Base-by-base conservation (phyloP, 2,797 vertebrate species). In the Malurus leucopterus region DNA sequence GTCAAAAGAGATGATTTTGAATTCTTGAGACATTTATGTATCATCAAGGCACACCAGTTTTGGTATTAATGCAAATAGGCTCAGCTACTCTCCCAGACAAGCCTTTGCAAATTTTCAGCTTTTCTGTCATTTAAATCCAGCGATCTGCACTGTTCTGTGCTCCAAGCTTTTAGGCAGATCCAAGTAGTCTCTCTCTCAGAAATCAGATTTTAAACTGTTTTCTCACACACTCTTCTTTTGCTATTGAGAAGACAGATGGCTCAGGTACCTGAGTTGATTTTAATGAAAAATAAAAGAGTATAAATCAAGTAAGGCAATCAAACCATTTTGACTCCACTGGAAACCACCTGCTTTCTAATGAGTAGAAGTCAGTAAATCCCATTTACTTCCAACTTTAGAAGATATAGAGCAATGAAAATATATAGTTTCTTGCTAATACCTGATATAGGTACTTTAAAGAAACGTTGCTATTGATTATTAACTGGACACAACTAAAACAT, bases 241-340 rank as follows among this genome's bases (percentile, higher is more conserved):
- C 50, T 90, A 87, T 7, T 84, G 77, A 90, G 62, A 19, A 34
- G 58, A 73, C 11, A 93, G 89, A 78, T 47, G 76, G 67, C 79
- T 94, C 58, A 89, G 84, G 67, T 54, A 92, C 83, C 93, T 78
- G 73, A 93, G 67, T 34, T 55, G 61, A 89, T 73, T 86, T 91
- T 74, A 88, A 44, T 4, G 22, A 89, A 93, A 89, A 94, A 83
- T 70, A 69, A 78, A 22, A 92, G 55, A 84, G 54, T 44, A 71
- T 41, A 72, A 84, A 91, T 71, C 57, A 70, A 84, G 43, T 19
- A 81, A 90, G 32, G 53, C 46, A 92, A 76, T 34, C 54, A 84
- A 77, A 91, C 11, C 26, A 47, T 23, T 86, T 15, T 61, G n/a
- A 81, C 27, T 76, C 73, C 30, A 63, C 13, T 61, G 32, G 46